phyloP scores from a whole-genome alignment of 1,140 invertebrate species.

The Euura saliciscinereae region DNA sequence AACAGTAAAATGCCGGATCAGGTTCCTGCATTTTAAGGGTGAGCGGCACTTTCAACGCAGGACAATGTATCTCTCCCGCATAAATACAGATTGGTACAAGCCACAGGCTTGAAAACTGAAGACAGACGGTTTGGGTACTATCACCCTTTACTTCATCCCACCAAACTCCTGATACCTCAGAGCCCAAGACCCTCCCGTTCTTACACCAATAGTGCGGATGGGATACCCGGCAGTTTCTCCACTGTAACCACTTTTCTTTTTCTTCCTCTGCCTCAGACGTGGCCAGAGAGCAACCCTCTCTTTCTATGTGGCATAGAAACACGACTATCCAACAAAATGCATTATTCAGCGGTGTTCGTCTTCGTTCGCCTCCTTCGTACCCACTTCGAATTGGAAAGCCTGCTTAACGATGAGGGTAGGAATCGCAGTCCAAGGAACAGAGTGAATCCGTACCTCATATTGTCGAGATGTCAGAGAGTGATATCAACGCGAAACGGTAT shows the following conservation, averaged over 20 bases:
- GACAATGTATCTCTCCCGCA: conserved; percentile 1
- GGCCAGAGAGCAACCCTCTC: neutral
- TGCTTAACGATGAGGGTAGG: conserved; percentile 2
- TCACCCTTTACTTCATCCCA: neutral
- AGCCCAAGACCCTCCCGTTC: neutral
- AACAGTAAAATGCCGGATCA: neutral
- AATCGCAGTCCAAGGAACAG: conserved; percentile 1
- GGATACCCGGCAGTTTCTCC: neutral
- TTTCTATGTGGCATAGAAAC: neutral
- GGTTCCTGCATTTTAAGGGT: neutral
- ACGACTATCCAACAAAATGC: conserved; percentile 26
- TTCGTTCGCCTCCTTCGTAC: conserved; percentile 12
- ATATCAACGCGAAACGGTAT: neutral
- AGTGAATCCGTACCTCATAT: neutral
- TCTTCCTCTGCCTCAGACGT: neutral
- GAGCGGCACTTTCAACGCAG: neutral
- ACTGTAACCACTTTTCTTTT: neutral
- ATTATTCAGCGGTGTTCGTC: conserved; percentile 28
- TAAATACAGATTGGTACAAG: conserved; percentile 19
- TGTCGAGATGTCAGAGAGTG: neutral
- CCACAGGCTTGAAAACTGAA: neutral
- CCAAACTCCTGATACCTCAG: neutral
- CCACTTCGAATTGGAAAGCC: neutral
- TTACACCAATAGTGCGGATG: neutral
- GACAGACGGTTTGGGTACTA: conserved; percentile 1